Evolutionary conservation across 2,113 vertebrate species (phyloP), one percentile per base, ranked within the genome.

Genomic region (Sisor rabdophorus): DNA sequence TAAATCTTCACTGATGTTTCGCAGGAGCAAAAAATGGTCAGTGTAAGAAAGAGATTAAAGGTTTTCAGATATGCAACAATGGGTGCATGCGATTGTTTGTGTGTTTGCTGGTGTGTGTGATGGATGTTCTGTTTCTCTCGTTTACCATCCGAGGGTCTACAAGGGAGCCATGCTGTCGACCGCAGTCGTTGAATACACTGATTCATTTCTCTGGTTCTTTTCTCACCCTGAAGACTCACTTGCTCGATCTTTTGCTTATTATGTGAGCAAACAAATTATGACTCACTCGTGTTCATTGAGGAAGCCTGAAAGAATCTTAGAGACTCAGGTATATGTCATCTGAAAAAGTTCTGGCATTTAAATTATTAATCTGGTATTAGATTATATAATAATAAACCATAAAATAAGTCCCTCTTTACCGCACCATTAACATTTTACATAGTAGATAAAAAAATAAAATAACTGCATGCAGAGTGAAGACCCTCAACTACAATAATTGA

Each of bases 81-180:
- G 1, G 1, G 17, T 28, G 8, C 28, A 1, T 44, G 40, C 40
- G 32, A 36, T 36, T 36, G 50, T 61, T 11, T 61, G 26, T 30
- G n/a, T 54, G 24, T 36, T 24, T 8, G 54, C 53, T 78, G 61
- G 73, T 81, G 64, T 76, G 84, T 85, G 81, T 52, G 71, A 78
- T 81, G 58, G 48, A 70, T 7, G 48, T 84, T 20, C 15, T 82
- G 26, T 53, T 72, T 80, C 80, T 47, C 22, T 83, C 61, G 81
- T 88, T 83, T 82, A 60, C 77, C 83, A 76, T 76, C 82, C 85
- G 82, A 86, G 24, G 82, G 60, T 78, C 72, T 85, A 83, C 22
- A 22, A 82, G 20, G 75, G 73, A 82, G 79, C 81, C 16, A 15
- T 44, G 69, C 44, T 73, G 60, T 70, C 10, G 79, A 75, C 82